A percentile compares a stretch with the other conserved stretches of the same genome.
phyloP scores from a whole-genome alignment of 2,888 invertebrate genomes.

The Drosophila anceps region DNA sequence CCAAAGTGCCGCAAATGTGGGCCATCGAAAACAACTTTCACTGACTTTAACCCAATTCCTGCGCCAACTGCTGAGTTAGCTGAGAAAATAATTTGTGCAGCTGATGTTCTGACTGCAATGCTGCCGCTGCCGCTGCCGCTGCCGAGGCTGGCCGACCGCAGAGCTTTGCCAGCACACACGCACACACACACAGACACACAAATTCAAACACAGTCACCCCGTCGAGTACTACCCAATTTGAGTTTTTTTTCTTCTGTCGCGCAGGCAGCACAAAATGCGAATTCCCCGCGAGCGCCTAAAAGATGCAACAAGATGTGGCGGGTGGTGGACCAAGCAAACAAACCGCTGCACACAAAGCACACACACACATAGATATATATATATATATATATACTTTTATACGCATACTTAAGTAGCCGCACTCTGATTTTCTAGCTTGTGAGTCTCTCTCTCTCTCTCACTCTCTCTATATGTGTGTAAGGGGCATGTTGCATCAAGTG shows the following conservation, averaged over 20 bases:
- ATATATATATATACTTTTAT: constrained; percentile 20
- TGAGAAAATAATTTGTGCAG: constrained; percentile 70
- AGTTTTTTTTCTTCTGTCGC: constrained; percentile 15
- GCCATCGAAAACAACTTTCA: constrained; percentile 56
- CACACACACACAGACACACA: background rate
- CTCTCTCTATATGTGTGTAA: constrained; percentile 27
- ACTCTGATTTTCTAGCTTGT: constrained; percentile 50
- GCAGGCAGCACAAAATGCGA: constrained; percentile 29
- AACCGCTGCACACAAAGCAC: constrained; percentile 46
- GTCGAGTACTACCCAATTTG: constrained; percentile 48
- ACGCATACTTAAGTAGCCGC: constrained; percentile 73
- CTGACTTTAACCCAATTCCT: constrained; percentile 80
- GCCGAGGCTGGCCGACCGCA: constrained; percentile 18
- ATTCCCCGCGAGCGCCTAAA: constrained; percentile 67
- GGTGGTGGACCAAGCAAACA: constrained; percentile 61
- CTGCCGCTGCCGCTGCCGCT: constrained; percentile 14
- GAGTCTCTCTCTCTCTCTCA: constrained; percentile 19
- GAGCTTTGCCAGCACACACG: constrained; percentile 23
- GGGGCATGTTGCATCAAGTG: constrained; percentile 44
- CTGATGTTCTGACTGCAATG: constrained; percentile 7
- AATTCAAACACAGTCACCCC: constrained; percentile 35
- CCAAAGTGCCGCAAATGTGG: constrained; percentile 51
- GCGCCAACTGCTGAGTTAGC: constrained; percentile 73
- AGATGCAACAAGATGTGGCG: constrained; percentile 80
- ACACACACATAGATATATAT: constrained; percentile 21